Evolutionary conservation across 1,140 invertebrate species (phyloP).

Genomic region (Drosophila kepulauana): DNA sequence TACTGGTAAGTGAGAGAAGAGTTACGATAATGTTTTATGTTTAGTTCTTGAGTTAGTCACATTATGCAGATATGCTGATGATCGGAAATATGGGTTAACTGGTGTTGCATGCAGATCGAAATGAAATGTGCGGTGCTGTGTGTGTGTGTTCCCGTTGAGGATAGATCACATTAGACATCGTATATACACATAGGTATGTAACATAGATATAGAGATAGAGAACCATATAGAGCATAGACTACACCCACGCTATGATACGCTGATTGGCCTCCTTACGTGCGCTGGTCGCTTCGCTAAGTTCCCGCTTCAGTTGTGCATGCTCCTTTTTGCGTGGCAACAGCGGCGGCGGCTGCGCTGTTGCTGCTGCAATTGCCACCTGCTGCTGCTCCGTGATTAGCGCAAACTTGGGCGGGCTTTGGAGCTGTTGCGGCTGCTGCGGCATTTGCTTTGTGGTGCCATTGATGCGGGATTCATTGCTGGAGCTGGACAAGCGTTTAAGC

Average conservation of each 20-base stretch:
- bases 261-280: slow-evolving; percentile 86
- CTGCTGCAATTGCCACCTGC: slow-evolving; percentile 7
- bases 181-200: slow-evolving; percentile 10
- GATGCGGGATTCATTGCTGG: slow-evolving; percentile 71
- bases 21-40: not conserved
- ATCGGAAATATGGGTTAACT: not conserved
- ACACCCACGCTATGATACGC: slow-evolving; percentile 86
- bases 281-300: slow-evolving; percentile 85
- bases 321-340: slow-evolving; percentile 66
- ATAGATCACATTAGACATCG: not conserved
- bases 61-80: not conserved
- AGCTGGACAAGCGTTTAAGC: slow-evolving; percentile 67
- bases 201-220: slow-evolving; percentile 11
- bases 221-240: slow-evolving; percentile 76
- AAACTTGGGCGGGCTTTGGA: slow-evolving; percentile 69
- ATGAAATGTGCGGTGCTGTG: slow-evolving; percentile 24
- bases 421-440: not conserved
- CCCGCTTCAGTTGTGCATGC: slow-evolving; percentile 84
- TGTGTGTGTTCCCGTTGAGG: slow-evolving; percentile 24
- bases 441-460: slow-evolving; percentile 42
- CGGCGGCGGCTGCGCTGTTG: slow-evolving; percentile 54
- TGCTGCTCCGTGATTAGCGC: slow-evolving; percentile 57
- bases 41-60: not conserved
- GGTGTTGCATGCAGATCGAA: slow-evolving; percentile 44
- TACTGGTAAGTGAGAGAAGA: slow-evolving; percentile 51